phyloP scores from a whole-genome alignment of 2,888 invertebrate species.

The Acronicta alni region DNA sequence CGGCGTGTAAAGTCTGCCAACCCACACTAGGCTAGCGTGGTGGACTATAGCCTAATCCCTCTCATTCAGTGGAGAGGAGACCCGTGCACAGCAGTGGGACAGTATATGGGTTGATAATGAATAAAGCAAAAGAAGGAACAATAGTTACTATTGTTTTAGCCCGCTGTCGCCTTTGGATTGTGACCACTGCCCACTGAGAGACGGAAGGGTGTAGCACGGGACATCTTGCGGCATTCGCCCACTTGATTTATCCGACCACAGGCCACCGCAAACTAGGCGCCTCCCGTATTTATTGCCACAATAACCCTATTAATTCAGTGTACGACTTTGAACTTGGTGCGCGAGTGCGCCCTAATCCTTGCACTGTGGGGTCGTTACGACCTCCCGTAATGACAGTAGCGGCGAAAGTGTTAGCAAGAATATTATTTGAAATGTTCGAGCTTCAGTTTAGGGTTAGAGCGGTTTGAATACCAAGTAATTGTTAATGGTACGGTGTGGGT shows the following conservation, averaged over 20 bases:
- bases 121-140: too few relatives aligned
- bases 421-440: slow-evolving; percentile 60
- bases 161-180: slow-evolving; percentile 19
- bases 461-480: slow-evolving; percentile 46
- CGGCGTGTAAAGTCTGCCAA: too few relatives aligned
- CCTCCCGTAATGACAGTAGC: slow-evolving; percentile 59
- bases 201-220: slow-evolving; percentile 66
- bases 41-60: too few relatives aligned
- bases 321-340: slow-evolving; percentile 79
- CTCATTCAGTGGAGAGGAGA: too few relatives aligned
- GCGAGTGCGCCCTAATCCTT: slow-evolving; percentile 67
- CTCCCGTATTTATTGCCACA: slow-evolving; percentile 86
- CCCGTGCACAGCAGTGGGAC: too few relatives aligned
- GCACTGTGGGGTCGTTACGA: slow-evolving; percentile 64
- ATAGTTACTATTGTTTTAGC: too few relatives aligned
- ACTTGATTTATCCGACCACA: slow-evolving; percentile 86
- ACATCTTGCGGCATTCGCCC: slow-evolving; percentile 80
- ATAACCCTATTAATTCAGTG: slow-evolving; percentile 87
- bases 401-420: slow-evolving; percentile 63
- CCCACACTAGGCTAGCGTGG: too few relatives aligned
- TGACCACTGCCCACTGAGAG: slow-evolving; percentile 38
- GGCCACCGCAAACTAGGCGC: slow-evolving; percentile 82
- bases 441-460: slow-evolving; percentile 55
- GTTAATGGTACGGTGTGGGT: slow-evolving; percentile 26
- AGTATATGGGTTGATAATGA: too few relatives aligned